A percentile compares a stretch with the other conserved stretches of the same genome.
phyloP scores from a whole-genome alignment of 1,140 invertebrate species.

The Zaprionus nigranus region DNA sequence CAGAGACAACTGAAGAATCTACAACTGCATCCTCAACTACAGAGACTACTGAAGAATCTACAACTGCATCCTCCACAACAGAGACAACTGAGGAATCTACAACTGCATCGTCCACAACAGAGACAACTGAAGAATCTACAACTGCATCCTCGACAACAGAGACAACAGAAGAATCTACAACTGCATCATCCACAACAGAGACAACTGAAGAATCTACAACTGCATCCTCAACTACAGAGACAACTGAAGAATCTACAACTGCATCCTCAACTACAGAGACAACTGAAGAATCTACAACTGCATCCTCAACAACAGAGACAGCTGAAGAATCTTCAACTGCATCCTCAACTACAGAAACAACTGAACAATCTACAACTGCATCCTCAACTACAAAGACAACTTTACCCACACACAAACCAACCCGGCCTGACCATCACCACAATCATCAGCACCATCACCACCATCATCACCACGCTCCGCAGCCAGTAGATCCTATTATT shows the following conservation, averaged over 20 bases:
- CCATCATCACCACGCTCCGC: neutral
- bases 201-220: neutral
- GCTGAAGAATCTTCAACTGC: conserved; percentile 1
- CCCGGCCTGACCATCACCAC: neutral
- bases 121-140: conserved; percentile 1
- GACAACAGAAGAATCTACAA: conserved; percentile 2
- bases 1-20: no score
- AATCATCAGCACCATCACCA: neutral
- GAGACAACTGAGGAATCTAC: no score
- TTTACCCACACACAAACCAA: neutral
- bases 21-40: no score
- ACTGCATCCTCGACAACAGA: neutral
- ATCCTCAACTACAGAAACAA: neutral
- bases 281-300: neutral
- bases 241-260: conserved; percentile 4
- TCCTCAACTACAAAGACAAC: neutral
- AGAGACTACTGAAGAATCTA: no score
- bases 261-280: neutral
- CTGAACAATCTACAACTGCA: no score
- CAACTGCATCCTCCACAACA: no score
- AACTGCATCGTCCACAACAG: neutral
- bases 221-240: neutral
- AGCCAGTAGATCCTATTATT: neutral
- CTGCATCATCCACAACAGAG: neutral
- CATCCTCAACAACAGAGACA: neutral